Conservation (phyloP, 2,113 vertebrate species). For the Gallinago jamesoni region DNA sequence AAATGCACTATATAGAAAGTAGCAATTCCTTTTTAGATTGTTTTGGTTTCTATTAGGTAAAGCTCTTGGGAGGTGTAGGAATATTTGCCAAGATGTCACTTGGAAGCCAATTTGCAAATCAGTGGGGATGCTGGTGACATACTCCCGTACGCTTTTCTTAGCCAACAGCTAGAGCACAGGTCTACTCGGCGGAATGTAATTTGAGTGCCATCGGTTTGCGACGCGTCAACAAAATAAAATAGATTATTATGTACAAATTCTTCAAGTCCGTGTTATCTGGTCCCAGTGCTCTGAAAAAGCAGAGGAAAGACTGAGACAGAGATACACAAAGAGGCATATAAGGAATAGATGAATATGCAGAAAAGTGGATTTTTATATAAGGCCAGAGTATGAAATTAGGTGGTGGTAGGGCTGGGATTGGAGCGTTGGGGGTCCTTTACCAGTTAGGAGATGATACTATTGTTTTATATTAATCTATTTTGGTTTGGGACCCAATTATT, state of each 20-base stretch:
- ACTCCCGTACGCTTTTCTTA: not conserved
- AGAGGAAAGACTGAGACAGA: not conserved
- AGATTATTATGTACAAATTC: not conserved
- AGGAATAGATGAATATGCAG: not conserved
- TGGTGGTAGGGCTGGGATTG: not conserved
- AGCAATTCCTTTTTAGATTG: not conserved
- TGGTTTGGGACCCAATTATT: not conserved
- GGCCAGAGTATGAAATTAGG: not conserved
- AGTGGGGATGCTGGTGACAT: not conserved
- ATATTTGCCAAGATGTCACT: not conserved
- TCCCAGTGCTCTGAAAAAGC: not conserved
- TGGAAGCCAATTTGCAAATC: conserved; percentile 13
- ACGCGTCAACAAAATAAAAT: not conserved
- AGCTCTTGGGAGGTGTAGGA: not conserved
- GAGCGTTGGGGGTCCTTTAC: not conserved
- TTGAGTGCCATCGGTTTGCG: not conserved
- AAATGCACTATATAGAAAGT: not conserved
- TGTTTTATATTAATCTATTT: not conserved
- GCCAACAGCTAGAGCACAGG: not conserved
- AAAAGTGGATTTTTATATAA: not conserved
- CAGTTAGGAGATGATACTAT: not conserved
- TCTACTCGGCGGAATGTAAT: not conserved
- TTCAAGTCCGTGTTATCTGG: not conserved
- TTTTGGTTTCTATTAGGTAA: not conserved
- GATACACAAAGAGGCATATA: not conserved